Evolutionary conservation across 2,888 invertebrate genomes (phyloP).

Genomic region (Drosophila mimetica): DNA sequence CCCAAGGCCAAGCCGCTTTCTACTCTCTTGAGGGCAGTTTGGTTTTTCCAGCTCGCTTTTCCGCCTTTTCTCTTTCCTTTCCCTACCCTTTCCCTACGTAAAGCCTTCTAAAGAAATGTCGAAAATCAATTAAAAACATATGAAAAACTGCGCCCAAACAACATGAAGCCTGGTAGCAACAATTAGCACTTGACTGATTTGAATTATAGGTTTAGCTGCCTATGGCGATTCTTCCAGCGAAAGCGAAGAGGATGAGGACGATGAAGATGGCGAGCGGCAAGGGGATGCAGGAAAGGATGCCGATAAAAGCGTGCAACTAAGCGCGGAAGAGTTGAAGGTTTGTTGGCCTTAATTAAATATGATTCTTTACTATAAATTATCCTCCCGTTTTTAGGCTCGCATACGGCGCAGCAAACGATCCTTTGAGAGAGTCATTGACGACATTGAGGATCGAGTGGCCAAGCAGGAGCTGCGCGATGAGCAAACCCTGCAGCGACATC

Average conservation of each 20-base stretch:
- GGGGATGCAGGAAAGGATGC: slow-evolving; percentile 84
- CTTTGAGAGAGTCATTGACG: slow-evolving; percentile 90
- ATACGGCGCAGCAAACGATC: slow-evolving; percentile 88
- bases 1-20: not conserved
- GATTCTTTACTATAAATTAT: too few relatives aligned
- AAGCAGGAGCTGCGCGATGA: slow-evolving; percentile 87
- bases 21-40: slow-evolving; percentile 3
- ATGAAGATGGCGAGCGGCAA: slow-evolving; percentile 64
- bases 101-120: slow-evolving; percentile 9
- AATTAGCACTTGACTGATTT: slow-evolving; percentile 82
- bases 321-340: slow-evolving; percentile 90
- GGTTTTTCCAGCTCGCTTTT: not conserved
- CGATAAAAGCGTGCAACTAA: slow-evolving; percentile 49
- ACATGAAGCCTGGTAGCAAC: slow-evolving; percentile 57
- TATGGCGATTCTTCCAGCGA: slow-evolving; percentile 90
- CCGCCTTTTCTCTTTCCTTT: slow-evolving; percentile 3
- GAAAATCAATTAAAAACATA: slow-evolving; percentile 10
- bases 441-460: slow-evolving; percentile 89
- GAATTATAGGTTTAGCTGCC: slow-evolving; percentile 91
- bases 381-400: slow-evolving; percentile 84
- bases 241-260: slow-evolving; percentile 86
- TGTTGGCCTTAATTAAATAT: not conserved
- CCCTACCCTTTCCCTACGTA: slow-evolving; percentile 30
- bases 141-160: slow-evolving; percentile 44
- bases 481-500: slow-evolving; percentile 72